Base-by-base conservation (phyloP, 2,797 vertebrate species). In the Notolabrus celidotus region DNA sequence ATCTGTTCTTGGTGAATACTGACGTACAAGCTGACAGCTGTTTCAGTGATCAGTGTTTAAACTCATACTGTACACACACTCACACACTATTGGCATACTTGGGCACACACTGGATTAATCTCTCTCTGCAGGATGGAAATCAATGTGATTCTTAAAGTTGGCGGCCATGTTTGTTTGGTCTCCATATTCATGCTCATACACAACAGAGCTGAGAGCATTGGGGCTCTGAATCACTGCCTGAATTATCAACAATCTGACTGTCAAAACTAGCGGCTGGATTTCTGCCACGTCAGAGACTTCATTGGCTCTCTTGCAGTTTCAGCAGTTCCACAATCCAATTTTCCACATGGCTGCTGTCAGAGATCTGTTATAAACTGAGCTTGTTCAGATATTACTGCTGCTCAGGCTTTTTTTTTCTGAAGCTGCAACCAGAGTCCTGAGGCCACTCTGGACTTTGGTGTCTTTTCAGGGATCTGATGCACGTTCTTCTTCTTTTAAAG, bases 21-120 rank as follows among this genome's bases (percentile, higher is more conserved):
- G 52, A 71, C 16, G 10, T 41, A 47, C 0, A 27, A 52, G 14
- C 14, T 20, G 64, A 64, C 51, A 43, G 51, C 64, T 49, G 55
- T 36, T 61, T 57, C 10, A 50, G n/a, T n/a, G n/a, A n/a, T n/a
- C n/a, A n/a, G n/a, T n/a, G n/a, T n/a, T n/a, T n/a, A n/a, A n/a
- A 33, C 39, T 15, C 41, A 25, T 62, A 23, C 49, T 7, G 8
- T 8, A 23, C 49, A n/a, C 41, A 22, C 49, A 38, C 67, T 38
- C 38, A 43, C 38, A 19, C 43, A 10, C 33, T 8, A 10, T 38
- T 15, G 16, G 34, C 25, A 41, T 41, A 45, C 7, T 52, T 31
- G n/a, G 36, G 23, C 54, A 38, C 64, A 63, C 52, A 42, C 64
- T 1, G 33, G 22, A 41, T 59, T 64, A 55, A 77, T 69, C 46